Evolutionary conservation across 2,797 vertebrate species (phyloP), one percentile per base, ranked within the genome.

Genomic region (Craterocephalus amniculus): DNA sequence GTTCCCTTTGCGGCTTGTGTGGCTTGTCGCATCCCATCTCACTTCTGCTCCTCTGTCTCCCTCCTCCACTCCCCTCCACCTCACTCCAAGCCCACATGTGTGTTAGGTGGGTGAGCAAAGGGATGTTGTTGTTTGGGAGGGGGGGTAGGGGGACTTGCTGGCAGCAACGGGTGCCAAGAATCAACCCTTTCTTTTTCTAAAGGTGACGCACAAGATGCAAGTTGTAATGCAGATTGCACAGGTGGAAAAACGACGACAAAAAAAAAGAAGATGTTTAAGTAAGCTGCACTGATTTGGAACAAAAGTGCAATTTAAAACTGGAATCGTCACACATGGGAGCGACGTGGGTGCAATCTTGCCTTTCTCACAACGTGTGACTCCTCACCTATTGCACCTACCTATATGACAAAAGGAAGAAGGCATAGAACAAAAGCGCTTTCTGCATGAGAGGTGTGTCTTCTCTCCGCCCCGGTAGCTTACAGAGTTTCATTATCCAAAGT

Each of bases 11-110:
- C 89, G 86, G 90, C 88, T 90, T 90, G 89, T 91, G 92, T 83
- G 85, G 90, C 91, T 92, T 91, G 89, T 92, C 92, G 94, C 88
- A 92, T 94, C 89, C 89, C 87, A 93, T 94, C 88, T 91, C 84
- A 72, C 87, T 88, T 87, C 84, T 85, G 84, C 81, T 83, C 76
- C 76, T 83, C 83, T 80, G 71, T 74, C 81, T 76, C 79, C 80
- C 79, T 69, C 65, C 72, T 75, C 65, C 18, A 6, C 79, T 51
- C 67, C 72, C 63, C 59, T 65, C 62, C 51, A 55, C 77, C 64
- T 38, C 70, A 32, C 84, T 86, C 80, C 62, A 59, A 81, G 77
- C 68, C 67, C 76, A 74, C 78, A 49, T 79, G 80, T 83, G 78
- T 78, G 78, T 70, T 52, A 56, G 54, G 75, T 60, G 57, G 45